Conservation (phyloP, 64 coral and sea anemone genomes). For the Acropora tenuis region DNA sequence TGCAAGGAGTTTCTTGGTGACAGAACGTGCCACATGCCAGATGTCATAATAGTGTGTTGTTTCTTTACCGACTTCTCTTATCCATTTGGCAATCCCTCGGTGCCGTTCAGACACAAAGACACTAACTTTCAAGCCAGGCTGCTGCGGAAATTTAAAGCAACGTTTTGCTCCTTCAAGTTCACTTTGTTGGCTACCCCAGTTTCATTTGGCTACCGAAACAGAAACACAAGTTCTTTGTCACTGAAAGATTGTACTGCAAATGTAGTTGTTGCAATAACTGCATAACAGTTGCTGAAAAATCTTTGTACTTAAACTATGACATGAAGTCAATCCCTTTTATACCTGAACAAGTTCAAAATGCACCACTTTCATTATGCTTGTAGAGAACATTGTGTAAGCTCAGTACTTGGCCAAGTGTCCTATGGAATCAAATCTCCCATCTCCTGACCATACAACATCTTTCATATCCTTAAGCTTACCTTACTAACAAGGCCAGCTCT, state of each 20-base stretch:
- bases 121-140: not conserved
- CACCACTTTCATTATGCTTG: not conserved
- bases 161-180: not conserved
- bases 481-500: not conserved
- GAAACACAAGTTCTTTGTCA: not conserved
- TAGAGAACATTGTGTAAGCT: not conserved
- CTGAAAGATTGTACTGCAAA: not conserved
- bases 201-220: not conserved
- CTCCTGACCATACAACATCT: slow-evolving; percentile 14
- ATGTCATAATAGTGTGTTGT: not conserved
- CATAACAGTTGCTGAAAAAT: not conserved
- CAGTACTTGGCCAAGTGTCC: not conserved
- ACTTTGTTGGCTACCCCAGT: not conserved
- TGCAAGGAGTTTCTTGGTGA: not conserved
- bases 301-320: no score
- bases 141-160: not conserved
- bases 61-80: not conserved
- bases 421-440: slow-evolving; percentile 38
- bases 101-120: not conserved
- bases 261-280: not conserved
- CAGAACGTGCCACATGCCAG: no score
- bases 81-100: not conserved
- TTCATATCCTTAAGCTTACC: not conserved
- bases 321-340: not conserved
- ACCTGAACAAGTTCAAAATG: not conserved